Evolutionary conservation across 2,888 invertebrate genomes (phyloP), one percentile per base, ranked within the genome.

Genomic region (Eristalinus aeneus): DNA sequence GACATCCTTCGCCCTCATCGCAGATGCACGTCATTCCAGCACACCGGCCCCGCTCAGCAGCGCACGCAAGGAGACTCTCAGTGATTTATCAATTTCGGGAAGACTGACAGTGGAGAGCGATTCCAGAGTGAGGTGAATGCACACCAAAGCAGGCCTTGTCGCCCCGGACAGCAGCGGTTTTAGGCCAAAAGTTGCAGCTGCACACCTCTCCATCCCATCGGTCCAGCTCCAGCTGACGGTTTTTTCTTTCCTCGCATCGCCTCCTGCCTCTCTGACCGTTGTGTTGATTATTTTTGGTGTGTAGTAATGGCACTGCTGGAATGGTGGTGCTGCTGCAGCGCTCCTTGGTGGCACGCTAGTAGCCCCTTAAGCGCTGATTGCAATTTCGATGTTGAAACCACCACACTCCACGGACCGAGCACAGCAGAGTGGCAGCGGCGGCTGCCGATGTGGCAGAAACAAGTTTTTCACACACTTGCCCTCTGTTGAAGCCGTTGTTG

Each of bases 361-460:
- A 46, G 46, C 53, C 77, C 65, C 58, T 46, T 34, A 20, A 36
- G 65, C 54, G 53, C 46, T 72, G 53, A 63, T 54, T 79, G 73
- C 68, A 79, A 72, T 68, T 73, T 73, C 61, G 61, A 68, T 79
- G 79, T 58, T 73, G 46, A 68, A 61, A 67, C 65, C 60, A 73
- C 31, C 11, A 36, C 39, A 39, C 39, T 39, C 39, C 11, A n/a
- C 46, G 16, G 46, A 56, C 61, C 23, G 16, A 20, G 61, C 16
- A 31, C 31, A 12, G 58, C 31, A 16, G 27, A 31, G 32, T 27
- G 27, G 61, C 61, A 16, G 61, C 6, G 27, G 46, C 46, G 16
- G 46, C 4, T n/a, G 46, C 46, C 27, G 53, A 39, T 20, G 16
- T 53, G 20, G 69, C 46, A 64, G 56, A 56, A 79, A 79, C 79